Evolutionary conservation across 1,140 invertebrate genomes (phyloP).

Genomic region (Aplysia californica): DNA sequence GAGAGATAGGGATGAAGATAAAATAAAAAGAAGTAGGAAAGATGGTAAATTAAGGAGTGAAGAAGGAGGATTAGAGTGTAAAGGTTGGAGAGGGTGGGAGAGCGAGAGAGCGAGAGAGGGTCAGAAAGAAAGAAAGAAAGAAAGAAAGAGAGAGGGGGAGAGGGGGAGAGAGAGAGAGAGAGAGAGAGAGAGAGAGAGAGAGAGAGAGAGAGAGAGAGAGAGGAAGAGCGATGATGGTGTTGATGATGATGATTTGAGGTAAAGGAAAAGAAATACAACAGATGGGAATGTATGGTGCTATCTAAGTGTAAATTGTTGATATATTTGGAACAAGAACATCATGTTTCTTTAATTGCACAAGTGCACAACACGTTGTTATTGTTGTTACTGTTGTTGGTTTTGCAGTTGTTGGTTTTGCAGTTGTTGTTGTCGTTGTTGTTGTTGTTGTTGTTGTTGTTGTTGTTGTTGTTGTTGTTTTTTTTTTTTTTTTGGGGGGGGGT

Average conservation of each 20-base stretch:
- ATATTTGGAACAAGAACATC: too few species aligned
- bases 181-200: conserved; percentile 26
- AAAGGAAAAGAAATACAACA: too few species aligned
- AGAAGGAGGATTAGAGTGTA: too few species aligned
- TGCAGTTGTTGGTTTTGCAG: neutral
- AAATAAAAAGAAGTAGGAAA: too few species aligned
- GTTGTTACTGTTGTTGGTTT: conserved; percentile 1
- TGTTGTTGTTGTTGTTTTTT: neutral
- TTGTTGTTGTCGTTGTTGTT: neutral
- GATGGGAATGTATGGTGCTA: too few species aligned
- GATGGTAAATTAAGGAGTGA: too few species aligned
- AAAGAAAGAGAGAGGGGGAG: neutral
- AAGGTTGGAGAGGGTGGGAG: neutral
- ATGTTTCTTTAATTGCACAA: too few species aligned
- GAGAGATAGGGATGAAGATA: too few species aligned
- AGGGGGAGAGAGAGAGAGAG: conserved; percentile 12
- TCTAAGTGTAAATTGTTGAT: too few species aligned
- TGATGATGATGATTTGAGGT: too few species aligned
- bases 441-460: neutral
- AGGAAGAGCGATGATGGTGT: neutral
- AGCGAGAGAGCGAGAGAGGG: conserved; percentile 12
- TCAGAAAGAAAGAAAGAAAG: neutral
- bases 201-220: neutral
- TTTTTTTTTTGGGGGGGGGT: neutral
- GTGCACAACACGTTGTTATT: too few species aligned